Evolutionary conservation across 30 jellyfish, hydroid and myxozoan genomes (phyloP), one percentile per base, ranked within the genome.

Genomic region (Turritopsis dohrnii): DNA sequence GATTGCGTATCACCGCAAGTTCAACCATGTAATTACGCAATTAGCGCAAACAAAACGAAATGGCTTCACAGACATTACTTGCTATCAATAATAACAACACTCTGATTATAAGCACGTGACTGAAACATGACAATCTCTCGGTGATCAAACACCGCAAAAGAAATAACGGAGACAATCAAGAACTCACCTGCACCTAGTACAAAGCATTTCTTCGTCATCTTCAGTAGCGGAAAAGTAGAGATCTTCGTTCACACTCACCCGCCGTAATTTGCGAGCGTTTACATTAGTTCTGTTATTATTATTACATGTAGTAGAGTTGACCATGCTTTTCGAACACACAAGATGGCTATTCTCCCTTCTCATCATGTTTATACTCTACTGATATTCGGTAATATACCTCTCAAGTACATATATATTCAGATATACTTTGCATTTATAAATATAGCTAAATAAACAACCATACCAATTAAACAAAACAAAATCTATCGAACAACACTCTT

Each of bases 171-270:
- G n/a, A 41, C 60, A 13, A 3, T 41, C 13, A 29, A 16, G 13
- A n/a, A 80, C 87, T 31, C 41, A 82, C 89, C 89, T 82, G 89
- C 89, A 82, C 31, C 66, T 69, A 28, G 85, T 9, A 52, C 89
- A 82, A 29, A 82, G 16, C 89, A 82, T 71, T 30, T 82, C 89
- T 28, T 82, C 89, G 73, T 82, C 89, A 65, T 82, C 89, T 26
- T 82, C 89, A 66, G 86, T 82, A 26, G 89, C 71, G 1, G 86
- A 82, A 66, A 82, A 66, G 71, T 82, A 71, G 18, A 25, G 65
- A 80, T 52, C 87, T 71, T 52, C 79, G 53, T 80, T 71, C 24
- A 74, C 28, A 74, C 83, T 69, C 77, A 21, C 30, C 30, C 77
- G 28, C 16, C 30, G 77, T 23, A 69, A n/a, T n/a, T 27, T 69